phyloP scores from a whole-genome alignment of 2,888 invertebrate species.

The Thera obeliscata region DNA sequence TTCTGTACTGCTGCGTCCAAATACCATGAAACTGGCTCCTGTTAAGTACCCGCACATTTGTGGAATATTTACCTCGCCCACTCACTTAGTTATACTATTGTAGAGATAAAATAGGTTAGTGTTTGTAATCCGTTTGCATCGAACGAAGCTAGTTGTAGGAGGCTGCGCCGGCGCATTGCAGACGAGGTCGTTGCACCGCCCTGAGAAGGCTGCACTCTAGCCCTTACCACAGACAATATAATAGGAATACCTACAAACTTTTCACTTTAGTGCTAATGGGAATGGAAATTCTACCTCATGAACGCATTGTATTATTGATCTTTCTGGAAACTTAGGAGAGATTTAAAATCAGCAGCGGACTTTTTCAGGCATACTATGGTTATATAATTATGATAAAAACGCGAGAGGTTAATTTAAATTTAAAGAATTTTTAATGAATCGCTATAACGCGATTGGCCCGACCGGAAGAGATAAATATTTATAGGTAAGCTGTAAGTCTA shows the following conservation, averaged over 20 bases:
- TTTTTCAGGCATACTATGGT: too few species aligned
- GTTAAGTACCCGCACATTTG: slow-evolving; percentile 5
- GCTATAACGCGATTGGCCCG: too few species aligned
- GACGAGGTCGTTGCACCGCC: slow-evolving; percentile 74
- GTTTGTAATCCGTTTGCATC: slow-evolving; percentile 27
- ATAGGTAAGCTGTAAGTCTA: too few species aligned
- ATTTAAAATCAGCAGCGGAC: too few species aligned
- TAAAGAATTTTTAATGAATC: too few species aligned
- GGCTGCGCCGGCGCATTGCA: slow-evolving; percentile 62
- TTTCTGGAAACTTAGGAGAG: too few species aligned
- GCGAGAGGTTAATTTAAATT: too few species aligned
- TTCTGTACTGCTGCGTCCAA: neutral
- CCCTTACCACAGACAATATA: slow-evolving; percentile 49
- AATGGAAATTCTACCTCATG: neutral
- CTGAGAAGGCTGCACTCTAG: slow-evolving; percentile 68
- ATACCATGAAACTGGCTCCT: slow-evolving; percentile 1
- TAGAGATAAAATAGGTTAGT: slow-evolving; percentile 28
- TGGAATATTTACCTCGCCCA: slow-evolving; percentile 12
- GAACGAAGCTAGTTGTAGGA: slow-evolving; percentile 54
- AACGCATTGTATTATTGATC: too few species aligned
- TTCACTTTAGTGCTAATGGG: slow-evolving; percentile 26
- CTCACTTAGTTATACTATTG: slow-evolving; percentile 8
- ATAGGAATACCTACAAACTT: neutral
- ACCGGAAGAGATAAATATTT: too few species aligned
- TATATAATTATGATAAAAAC: too few species aligned